Conservation (phyloP, 1,140 invertebrate species). For the Potamilus streckersoni region DNA sequence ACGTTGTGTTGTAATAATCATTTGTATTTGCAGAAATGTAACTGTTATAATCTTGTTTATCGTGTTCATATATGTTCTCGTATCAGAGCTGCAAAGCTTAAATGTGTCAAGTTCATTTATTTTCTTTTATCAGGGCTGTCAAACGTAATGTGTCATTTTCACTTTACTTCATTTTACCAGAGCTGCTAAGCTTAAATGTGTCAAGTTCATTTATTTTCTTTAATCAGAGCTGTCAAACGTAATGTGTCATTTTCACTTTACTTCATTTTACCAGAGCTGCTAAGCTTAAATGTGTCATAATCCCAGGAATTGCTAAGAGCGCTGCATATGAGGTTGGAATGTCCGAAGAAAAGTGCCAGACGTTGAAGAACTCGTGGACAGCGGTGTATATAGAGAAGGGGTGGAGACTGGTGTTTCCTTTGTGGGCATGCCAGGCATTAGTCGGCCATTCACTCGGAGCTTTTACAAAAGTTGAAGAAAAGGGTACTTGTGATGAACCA, state of each 20-base stretch:
- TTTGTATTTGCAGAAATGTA: slow-evolving; percentile 29
- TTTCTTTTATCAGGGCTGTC: slow-evolving; percentile 80
- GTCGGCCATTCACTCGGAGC: slow-evolving; percentile 28
- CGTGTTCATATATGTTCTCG: too few species aligned
- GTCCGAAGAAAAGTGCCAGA: slow-evolving; percentile 86
- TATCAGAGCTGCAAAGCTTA: too few species aligned
- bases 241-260: slow-evolving; percentile 80
- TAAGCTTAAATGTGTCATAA: slow-evolving; percentile 96
- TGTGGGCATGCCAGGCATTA: slow-evolving; percentile 41
- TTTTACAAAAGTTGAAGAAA: slow-evolving; percentile 27
- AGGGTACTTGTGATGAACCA: slow-evolving; percentile 16
- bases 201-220: not conserved
- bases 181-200: too few species aligned
- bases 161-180: too few species aligned
- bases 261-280: slow-evolving; percentile 67
- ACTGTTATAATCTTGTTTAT: too few species aligned
- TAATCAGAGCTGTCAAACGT: slow-evolving; percentile 88
- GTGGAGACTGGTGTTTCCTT: slow-evolving; percentile 50
- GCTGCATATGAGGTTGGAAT: slow-evolving; percentile 95
- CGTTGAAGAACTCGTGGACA: slow-evolving; percentile 62
- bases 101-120: too few species aligned
- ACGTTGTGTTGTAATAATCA: too few species aligned
- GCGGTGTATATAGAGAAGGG: slow-evolving; percentile 46
- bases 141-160: slow-evolving; percentile 88
- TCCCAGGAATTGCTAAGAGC: slow-evolving; percentile 97